Conservation (phyloP, 2,888 invertebrate species). For the Falcaria lacertinaria region DNA sequence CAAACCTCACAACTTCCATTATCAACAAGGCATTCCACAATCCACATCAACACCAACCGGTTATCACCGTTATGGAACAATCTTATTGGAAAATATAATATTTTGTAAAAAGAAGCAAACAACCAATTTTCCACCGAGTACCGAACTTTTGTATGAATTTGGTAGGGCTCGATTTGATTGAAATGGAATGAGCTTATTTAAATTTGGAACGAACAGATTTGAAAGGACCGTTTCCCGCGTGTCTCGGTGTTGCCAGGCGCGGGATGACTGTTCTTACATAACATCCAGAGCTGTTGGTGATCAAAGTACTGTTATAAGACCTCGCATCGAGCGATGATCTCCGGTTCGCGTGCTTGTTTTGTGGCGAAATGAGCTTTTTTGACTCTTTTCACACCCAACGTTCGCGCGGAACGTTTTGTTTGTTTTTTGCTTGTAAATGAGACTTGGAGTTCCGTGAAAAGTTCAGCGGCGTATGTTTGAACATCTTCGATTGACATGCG, state of each 20-base stretch:
- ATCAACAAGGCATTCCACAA: constrained; percentile 2
- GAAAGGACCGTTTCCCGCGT: constrained; percentile 39
- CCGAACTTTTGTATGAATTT: too few species aligned
- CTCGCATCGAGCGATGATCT: constrained; percentile 73
- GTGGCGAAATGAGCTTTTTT: constrained; percentile 72
- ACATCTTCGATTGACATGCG: too few species aligned
- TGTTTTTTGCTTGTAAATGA: constrained; percentile 12
- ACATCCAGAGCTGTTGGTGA: constrained; percentile 53
- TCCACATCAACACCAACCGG: neutral
- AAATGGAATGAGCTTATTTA: constrained; percentile 12
- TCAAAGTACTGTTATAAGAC: constrained; percentile 76
- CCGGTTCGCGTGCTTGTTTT: constrained; percentile 66
- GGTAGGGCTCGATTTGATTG: constrained; percentile 7
- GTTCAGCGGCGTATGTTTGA: too few species aligned
- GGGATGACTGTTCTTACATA: constrained; percentile 71
- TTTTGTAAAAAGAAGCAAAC: too few species aligned
- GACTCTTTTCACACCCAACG: constrained; percentile 45
- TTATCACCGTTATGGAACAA: neutral
- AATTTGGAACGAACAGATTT: constrained; percentile 19
- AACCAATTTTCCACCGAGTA: too few species aligned
- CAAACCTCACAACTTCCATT: constrained; percentile 28
- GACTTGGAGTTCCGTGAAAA: neutral
- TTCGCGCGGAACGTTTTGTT: constrained; percentile 22
- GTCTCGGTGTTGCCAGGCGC: constrained; percentile 51
- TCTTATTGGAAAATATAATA: too few species aligned